Evolutionary conservation across 2,113 vertebrate genomes (phyloP).

Genomic region (Alectura lathami): DNA sequence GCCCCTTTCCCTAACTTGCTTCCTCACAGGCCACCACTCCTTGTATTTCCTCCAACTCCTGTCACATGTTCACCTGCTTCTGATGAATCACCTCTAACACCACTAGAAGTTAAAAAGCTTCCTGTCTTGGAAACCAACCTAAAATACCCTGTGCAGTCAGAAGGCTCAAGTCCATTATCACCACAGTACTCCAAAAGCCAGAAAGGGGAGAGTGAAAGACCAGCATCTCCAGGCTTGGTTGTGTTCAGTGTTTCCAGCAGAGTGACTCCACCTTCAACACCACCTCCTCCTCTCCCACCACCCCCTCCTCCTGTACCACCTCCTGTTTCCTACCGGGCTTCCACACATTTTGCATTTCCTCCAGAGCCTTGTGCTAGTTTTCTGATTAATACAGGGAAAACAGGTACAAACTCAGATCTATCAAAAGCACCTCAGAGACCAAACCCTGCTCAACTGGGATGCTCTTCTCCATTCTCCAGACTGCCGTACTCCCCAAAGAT

Average conservation of each 20-base stretch:
- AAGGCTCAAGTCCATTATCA: conserved; percentile 86
- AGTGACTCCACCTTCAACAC: conserved; percentile 86
- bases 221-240: conserved; percentile 82
- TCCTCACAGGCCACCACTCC: conserved; percentile 89
- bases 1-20: conserved; percentile 96
- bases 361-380: conserved; percentile 79
- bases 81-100: conserved; percentile 94
- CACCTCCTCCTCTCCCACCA: conserved; percentile 78
- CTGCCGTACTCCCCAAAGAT: conserved; percentile 83
- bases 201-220: conserved; percentile 77
- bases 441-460: conserved; percentile 74
- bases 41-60: conserved; percentile 93
- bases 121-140: conserved; percentile 93
- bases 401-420: conserved; percentile 73
- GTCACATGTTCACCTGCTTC: conserved; percentile 95
- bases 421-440: conserved; percentile 75
- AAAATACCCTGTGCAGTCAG: conserved; percentile 84
- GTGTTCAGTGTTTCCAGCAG: conserved; percentile 81
- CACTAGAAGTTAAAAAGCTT: conserved; percentile 93
- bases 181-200: conserved; percentile 85
- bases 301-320: conserved; percentile 69
- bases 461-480: conserved; percentile 73
- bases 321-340: conserved; percentile 78
- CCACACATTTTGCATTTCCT: conserved; percentile 87
- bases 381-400: conserved; percentile 74